Base-by-base conservation (phyloP, 37 sponge, comb jelly and placozoan species). In the Eunapius fragilis region DNA sequence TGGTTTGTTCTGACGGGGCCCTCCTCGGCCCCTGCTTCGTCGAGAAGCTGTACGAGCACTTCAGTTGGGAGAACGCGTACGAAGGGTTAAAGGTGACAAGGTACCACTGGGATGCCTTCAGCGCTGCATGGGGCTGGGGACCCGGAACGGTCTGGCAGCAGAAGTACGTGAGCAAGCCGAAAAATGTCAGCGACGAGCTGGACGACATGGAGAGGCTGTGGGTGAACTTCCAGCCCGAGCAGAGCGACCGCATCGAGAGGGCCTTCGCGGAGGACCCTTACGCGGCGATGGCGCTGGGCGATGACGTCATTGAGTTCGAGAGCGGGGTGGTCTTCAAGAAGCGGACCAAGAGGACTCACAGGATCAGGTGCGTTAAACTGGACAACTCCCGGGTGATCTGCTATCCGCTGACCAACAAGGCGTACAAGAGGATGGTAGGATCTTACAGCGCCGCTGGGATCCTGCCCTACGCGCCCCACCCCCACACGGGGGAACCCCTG, bases 381-480 rank as follows among this genome's bases (percentile, higher is more conserved):
- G 73, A 72, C 73, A 72, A 38, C 38, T 71, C 72, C 37, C 5
- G 37, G 6, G 82, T 82, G 31, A 41, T 25, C 19, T 71, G 77
- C 76, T 69, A 33, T 23, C 30, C 24, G 33, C 71, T 88, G 71
- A 72, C 25, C 24, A 37, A 80, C 33, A 28, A 74, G 25, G 32
- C 78, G 13, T 89, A 84, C 49, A 87, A 69, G 79, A 25, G 67
- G 32, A 32, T 32, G 35, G 75, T 45, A 9, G 13, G 67, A 47
- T 26, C 27, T 4, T 86, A 85, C 80, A 2, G 41, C 27, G 88
- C 89, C 75, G 92, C 92, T 49, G 92, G 92, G 2, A 88, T 92
- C 23, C 77, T 87, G 22, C 87, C 87, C 10, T 87, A 87, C 33
- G 35, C 88, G n/a, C 71, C 88, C 24, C 89, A 92, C 72, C 92